Evolutionary conservation across 2,888 invertebrate species (phyloP), one percentile per base, ranked within the genome.

Genomic region (Cheilosia vulpina): DNA sequence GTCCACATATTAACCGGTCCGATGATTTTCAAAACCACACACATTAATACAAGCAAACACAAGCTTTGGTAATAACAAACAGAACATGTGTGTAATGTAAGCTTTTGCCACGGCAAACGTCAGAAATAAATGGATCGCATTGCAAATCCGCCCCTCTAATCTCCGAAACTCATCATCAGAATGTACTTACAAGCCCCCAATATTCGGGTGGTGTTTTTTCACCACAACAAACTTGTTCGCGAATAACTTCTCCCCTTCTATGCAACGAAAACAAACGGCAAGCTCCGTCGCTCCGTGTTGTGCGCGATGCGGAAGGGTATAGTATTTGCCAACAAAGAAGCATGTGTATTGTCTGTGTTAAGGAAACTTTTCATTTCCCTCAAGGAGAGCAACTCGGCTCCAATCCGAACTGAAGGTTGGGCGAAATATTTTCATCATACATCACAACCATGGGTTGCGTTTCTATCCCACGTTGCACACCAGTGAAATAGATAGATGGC

Each of bases 351-450:
- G 69, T 81, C 57, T 76, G 57, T 45, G 66, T 41, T 47, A 72
- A 65, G 71, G 71, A 82, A 77, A 77, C 52, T 73, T 53, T 43
- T 11, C 53, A 53, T 80, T 72, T 72, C 58, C 72, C 50, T 19
- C 17, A 53, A 69, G 45, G 38, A 41, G 38, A 57, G 53, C 1
- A 58, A 13, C 31, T 53, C 21, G 27, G 27, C 50, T 41, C 9
- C 65, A 13, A 31, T 38, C 13, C 41, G 34, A 65, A 50, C 47
- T 65, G 45, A 52, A 27, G 60, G 58, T 60, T 79, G 43, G 1
- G 13, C 43, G 79, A n/a, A 52, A 66, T 80, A 66, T 66, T 72
- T 79, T 45, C 58, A 53, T 43, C 66, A 66, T 50, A 72, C 21
- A 52, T 43, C 38, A 58, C 66, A 52, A n/a, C 21, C 50, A 58